A percentile compares a stretch with the other conserved stretches of the same genome.
Evolutionary conservation across 2,113 vertebrate genomes (phyloP).

Genomic region (Halcyon senegalensis): DNA sequence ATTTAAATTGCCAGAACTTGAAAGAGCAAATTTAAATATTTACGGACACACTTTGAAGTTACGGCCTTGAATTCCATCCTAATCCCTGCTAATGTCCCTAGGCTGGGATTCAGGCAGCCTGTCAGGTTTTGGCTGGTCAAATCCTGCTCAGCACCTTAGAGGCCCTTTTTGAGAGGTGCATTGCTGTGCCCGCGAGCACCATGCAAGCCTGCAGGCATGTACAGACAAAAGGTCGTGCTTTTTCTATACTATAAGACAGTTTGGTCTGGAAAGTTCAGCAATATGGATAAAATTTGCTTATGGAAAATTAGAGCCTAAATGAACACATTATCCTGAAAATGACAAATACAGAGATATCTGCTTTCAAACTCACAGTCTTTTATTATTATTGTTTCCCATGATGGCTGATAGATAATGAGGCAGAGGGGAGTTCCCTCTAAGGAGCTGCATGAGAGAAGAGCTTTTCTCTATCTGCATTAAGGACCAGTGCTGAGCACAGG

Average conservation of each 20-base stretch:
- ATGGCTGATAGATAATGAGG: not conserved
- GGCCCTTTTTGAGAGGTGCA: no score
- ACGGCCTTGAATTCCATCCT: not conserved
- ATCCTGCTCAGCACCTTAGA: not conserved
- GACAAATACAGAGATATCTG: not conserved
- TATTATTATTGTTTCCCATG: not conserved
- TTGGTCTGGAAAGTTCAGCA: not conserved
- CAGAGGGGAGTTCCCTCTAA: not conserved
- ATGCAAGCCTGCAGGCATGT: not conserved
- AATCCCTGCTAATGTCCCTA: not conserved
- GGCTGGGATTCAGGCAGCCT: no score
- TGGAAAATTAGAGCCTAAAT: not conserved
- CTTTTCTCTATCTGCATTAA: not conserved
- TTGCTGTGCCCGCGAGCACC: not conserved
- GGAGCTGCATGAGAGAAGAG: not conserved
- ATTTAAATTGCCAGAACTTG: not conserved
- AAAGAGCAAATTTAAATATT: not conserved
- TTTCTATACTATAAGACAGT: not conserved
- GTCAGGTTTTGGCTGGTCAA: not conserved
- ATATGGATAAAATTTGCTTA: not conserved
- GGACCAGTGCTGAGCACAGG: not conserved
- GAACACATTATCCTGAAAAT: not conserved
- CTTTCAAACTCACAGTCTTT: not conserved
- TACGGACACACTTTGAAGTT: not conserved
- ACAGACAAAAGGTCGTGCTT: rapidly evolving